These are phyloP conservation scores for Oxyscelio sp. DNA, from an alignment of 2,888 invertebrate genomes.

Conservation along the genomic window DNA sequence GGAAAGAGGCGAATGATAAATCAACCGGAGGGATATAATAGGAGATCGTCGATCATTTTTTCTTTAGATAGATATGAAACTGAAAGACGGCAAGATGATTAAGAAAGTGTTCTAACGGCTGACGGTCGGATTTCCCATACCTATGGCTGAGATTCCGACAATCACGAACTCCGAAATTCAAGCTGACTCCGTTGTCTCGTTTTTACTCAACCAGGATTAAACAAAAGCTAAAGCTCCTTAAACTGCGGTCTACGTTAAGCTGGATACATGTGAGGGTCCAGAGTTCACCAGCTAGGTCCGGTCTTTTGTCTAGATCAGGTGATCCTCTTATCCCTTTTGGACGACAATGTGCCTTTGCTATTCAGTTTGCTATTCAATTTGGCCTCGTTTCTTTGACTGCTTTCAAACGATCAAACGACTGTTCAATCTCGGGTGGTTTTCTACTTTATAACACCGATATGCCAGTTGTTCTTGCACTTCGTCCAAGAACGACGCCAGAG, in stretches of 20 bases:
- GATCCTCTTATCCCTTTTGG: constrained; percentile 84
- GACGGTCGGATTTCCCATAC: constrained; percentile 51
- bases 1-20: constrained; percentile 5
- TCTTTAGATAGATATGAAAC: constrained; percentile 23
- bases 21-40: neutral
- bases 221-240: constrained; percentile 88
- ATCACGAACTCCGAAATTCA: constrained; percentile 72
- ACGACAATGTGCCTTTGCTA: constrained; percentile 68
- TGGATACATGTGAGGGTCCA: constrained; percentile 87
- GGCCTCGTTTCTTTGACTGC: constrained; percentile 52
- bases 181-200: constrained; percentile 73
- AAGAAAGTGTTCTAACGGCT: constrained; percentile 65
- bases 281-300: constrained; percentile 76
- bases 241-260: constrained; percentile 88
- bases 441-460: constrained; percentile 15
- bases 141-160: constrained; percentile 41
- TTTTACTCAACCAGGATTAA: constrained; percentile 84
- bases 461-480: too few species aligned
- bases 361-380: constrained; percentile 67
- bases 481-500: too few species aligned
- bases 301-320: constrained; percentile 87
- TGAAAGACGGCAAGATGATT: constrained; percentile 46
- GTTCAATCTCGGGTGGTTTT: constrained; percentile 51
- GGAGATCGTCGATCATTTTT: constrained; percentile 12
- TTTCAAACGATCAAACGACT: constrained; percentile 49